Evolutionary conservation across 2,113 vertebrate genomes (phyloP).

Genomic region (Xiphophorus maculatus): DNA sequence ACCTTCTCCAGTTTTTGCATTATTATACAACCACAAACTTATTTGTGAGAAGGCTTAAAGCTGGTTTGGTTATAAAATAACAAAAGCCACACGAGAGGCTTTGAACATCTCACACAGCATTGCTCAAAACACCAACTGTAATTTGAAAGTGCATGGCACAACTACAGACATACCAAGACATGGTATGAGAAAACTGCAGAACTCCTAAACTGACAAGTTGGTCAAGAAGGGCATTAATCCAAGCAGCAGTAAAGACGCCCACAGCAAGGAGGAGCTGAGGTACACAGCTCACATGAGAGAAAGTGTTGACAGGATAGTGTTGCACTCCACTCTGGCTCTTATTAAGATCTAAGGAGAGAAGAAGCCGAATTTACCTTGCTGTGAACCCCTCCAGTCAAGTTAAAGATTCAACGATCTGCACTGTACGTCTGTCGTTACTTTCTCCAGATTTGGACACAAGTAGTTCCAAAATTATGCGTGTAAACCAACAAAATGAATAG

Average conservation of each 20-base stretch:
- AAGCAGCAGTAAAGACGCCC: background rate
- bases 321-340: background rate
- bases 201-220: background rate
- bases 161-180: background rate
- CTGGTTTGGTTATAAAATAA: background rate
- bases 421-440: background rate
- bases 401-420: background rate
- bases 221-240: background rate
- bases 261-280: background rate
- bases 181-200: no score
- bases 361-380: background rate
- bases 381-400: background rate
- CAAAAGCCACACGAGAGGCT: background rate
- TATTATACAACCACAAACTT: background rate
- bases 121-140: background rate
- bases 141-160: background rate
- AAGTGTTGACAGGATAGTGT: background rate
- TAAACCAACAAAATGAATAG: background rate
- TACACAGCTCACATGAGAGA: background rate
- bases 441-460: background rate
- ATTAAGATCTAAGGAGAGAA: background rate
- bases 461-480: background rate
- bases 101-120: background rate
- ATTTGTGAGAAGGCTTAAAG: background rate
- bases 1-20: background rate